A percentile compares a stretch with the other conserved stretches of the same genome.
phyloP scores from a whole-genome alignment of 2,888 invertebrate species.

The Pristionchus maxplancki region DNA sequence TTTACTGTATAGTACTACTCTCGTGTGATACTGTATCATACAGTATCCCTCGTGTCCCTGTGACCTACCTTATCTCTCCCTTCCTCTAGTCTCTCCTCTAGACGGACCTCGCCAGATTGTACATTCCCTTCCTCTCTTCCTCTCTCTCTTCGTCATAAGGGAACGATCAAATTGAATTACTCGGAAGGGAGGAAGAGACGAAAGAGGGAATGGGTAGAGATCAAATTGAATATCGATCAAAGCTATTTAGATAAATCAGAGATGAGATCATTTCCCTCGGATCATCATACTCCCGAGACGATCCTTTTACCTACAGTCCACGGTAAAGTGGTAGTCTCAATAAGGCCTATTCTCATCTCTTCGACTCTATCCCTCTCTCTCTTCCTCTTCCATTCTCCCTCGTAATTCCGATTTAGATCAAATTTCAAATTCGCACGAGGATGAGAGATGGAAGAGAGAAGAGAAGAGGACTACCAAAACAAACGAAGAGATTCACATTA shows the following conservation, averaged over 20 bases:
- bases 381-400: background rate
- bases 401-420: conserved; percentile 6
- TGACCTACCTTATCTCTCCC: conserved; percentile 17
- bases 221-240: background rate
- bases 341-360: background rate
- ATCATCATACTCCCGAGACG: background rate
- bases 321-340: background rate
- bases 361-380: background rate
- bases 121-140: conserved; percentile 13
- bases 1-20: background rate
- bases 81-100: background rate
- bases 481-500: background rate
- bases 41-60: background rate
- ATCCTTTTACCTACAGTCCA: background rate
- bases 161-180: conserved; percentile 40
- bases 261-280: background rate
- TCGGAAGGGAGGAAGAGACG: too few relatives aligned
- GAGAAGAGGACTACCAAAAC: conserved; percentile 1
- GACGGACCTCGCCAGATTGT: background rate
- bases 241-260: background rate
- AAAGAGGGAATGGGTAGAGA: background rate
- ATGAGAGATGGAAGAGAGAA: conserved; percentile 23
- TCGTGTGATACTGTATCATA: too few relatives aligned
- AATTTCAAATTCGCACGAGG: conserved; percentile 39
- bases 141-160: conserved; percentile 27